phyloP scores from a whole-genome alignment of 2,888 invertebrate genomes.

The Seira musarum region DNA sequence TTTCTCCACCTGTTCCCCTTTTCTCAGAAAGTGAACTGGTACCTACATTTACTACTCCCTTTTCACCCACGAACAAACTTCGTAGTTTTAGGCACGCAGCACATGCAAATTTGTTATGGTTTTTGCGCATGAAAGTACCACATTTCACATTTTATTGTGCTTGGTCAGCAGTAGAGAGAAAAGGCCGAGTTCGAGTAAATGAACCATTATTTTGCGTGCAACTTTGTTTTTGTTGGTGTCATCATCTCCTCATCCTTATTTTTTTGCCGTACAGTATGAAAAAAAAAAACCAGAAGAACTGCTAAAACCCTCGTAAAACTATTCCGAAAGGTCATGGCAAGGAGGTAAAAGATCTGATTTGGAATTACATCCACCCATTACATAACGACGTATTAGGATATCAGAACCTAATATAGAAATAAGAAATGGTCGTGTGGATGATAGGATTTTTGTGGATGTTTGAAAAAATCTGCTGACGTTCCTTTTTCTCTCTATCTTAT shows the following conservation, averaged over 20 bases:
- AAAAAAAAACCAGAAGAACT: constrained; percentile 56
- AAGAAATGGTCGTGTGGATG: constrained; percentile 61
- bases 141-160: constrained; percentile 32
- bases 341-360: constrained; percentile 65
- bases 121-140: constrained; percentile 21
- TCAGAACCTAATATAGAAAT: constrained; percentile 68
- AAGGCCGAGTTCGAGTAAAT: constrained; percentile 21
- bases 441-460: constrained; percentile 43
- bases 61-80: too few species aligned
- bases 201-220: constrained; percentile 38
- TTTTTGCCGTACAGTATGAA: constrained; percentile 7
- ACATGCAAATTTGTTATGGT: constrained; percentile 20
- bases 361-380: constrained; percentile 68
- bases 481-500: too few species aligned
- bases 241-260: too few species aligned
- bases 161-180: constrained; percentile 36
- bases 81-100: too few species aligned
- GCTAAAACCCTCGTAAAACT: constrained; percentile 55
- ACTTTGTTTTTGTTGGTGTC: constrained; percentile 29
- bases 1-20: too few species aligned
- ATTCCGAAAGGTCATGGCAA: constrained; percentile 69
- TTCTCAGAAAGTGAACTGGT: too few species aligned
- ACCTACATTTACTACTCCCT: too few species aligned
- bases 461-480: too few species aligned
- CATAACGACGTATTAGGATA: constrained; percentile 68